Evolutionary conservation across 2,113 vertebrate genomes (phyloP).

Genomic region (Phylloscopus trochilus): DNA sequence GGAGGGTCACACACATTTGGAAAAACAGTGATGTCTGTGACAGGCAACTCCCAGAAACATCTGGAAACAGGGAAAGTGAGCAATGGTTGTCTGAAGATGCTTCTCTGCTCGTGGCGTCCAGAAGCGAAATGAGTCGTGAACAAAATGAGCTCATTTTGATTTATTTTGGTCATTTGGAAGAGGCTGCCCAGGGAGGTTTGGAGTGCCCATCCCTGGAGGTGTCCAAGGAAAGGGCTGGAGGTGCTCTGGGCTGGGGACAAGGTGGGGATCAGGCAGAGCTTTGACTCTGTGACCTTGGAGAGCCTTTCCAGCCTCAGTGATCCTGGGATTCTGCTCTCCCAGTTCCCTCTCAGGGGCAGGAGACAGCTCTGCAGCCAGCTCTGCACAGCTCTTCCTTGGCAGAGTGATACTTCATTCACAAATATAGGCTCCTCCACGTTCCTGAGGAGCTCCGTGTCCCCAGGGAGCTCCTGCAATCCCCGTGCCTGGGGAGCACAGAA

Average conservation of each 20-base stretch:
- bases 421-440: background rate
- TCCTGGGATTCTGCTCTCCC: background rate
- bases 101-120: background rate
- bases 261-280: background rate
- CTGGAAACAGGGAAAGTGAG: background rate
- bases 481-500: background rate
- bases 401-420: background rate
- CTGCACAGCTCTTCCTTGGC: background rate
- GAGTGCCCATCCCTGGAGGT: background rate
- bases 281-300: background rate
- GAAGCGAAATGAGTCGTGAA: background rate
- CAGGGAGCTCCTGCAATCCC: background rate
- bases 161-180: background rate
- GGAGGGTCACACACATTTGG: background rate
- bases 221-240: background rate
- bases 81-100: background rate
- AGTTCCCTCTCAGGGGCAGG: background rate
- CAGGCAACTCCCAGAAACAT: background rate
- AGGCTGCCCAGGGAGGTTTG: background rate
- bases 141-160: background rate
- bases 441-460: background rate
- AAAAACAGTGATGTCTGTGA: accelerated
- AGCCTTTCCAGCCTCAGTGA: background rate
- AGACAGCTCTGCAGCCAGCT: background rate
- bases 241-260: background rate